Evolutionary conservation across 2,888 invertebrate species (phyloP).

Genomic region (Cerceris ruficornis): DNA sequence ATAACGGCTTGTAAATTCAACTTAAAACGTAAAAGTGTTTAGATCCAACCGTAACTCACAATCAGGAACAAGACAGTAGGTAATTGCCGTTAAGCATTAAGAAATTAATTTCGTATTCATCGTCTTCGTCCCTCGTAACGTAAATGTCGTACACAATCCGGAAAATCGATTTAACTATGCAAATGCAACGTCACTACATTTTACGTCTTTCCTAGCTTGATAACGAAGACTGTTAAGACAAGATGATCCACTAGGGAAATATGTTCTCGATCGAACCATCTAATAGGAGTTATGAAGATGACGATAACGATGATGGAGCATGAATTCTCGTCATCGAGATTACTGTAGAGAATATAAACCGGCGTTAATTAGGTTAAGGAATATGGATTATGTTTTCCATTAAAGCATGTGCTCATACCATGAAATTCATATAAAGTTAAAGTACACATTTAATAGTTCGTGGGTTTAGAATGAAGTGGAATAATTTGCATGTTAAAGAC

Average conservation of each 20-base stretch:
- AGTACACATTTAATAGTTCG: too few relatives aligned
- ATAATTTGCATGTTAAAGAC: too few relatives aligned
- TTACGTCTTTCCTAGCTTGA: not conserved
- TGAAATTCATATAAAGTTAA: too few relatives aligned
- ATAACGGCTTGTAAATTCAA: too few relatives aligned
- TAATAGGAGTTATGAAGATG: conserved; percentile 1
- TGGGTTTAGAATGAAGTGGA: too few relatives aligned
- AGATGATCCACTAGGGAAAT: conserved; percentile 2
- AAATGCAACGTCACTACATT: not conserved
- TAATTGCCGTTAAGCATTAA: not conserved
- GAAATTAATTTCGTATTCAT: not conserved
- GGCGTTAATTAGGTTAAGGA: not conserved
- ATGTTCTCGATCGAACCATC: conserved; percentile 2
- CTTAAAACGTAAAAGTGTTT: too few relatives aligned
- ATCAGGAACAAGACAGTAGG: not conserved
- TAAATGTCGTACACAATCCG: not conserved
- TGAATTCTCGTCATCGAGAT: not conserved
- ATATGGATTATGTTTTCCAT: too few relatives aligned
- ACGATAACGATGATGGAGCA: conserved; percentile 24
- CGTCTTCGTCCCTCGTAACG: not conserved
- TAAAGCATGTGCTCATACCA: too few relatives aligned
- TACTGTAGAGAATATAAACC: conserved; percentile 1
- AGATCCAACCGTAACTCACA: too few relatives aligned
- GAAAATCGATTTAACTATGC: not conserved
- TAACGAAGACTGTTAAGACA: not conserved